Evolutionary conservation across 2,888 invertebrate genomes (phyloP).

Genomic region (Microchrysa polita): DNA sequence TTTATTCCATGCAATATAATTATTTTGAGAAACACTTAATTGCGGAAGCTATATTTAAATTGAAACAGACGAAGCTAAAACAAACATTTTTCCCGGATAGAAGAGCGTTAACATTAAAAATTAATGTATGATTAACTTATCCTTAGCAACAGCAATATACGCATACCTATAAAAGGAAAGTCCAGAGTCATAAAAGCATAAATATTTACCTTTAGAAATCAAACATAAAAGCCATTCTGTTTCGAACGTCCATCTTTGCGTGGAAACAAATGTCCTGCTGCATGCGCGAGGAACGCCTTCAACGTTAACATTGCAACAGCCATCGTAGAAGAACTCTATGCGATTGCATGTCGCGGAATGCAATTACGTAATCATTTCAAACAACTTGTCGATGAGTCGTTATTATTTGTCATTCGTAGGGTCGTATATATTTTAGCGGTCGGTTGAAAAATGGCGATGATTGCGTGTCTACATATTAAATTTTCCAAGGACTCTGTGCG

Average conservation of each 20-base stretch:
- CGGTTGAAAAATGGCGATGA: slow-evolving; percentile 36
- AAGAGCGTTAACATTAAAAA: too few relatives aligned
- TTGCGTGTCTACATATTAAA: slow-evolving; percentile 37
- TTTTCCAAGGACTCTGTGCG: not conserved
- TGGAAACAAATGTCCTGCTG: slow-evolving; percentile 8
- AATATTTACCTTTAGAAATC: too few relatives aligned
- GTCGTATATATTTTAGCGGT: slow-evolving; percentile 22
- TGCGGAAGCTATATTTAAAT: too few relatives aligned
- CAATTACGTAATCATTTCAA: slow-evolving; percentile 36
- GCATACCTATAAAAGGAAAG: too few relatives aligned
- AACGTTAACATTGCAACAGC: slow-evolving; percentile 26
- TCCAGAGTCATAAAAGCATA: too few relatives aligned
- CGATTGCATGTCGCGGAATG: slow-evolving; percentile 17
- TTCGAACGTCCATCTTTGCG: slow-evolving; percentile 28
- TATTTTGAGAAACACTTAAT: too few relatives aligned
- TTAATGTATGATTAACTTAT: too few relatives aligned
- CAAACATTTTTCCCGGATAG: too few relatives aligned
- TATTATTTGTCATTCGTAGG: slow-evolving; percentile 37
- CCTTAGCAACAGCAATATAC: too few relatives aligned
- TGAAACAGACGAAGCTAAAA: too few relatives aligned
- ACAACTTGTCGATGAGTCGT: slow-evolving; percentile 39
- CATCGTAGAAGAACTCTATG: not conserved
- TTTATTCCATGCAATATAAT: too few relatives aligned
- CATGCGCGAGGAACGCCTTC: slow-evolving; percentile 24
- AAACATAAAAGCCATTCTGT: too few relatives aligned